Conservation (phyloP, 2,888 invertebrate genomes). For the Diadromus collaris region DNA sequence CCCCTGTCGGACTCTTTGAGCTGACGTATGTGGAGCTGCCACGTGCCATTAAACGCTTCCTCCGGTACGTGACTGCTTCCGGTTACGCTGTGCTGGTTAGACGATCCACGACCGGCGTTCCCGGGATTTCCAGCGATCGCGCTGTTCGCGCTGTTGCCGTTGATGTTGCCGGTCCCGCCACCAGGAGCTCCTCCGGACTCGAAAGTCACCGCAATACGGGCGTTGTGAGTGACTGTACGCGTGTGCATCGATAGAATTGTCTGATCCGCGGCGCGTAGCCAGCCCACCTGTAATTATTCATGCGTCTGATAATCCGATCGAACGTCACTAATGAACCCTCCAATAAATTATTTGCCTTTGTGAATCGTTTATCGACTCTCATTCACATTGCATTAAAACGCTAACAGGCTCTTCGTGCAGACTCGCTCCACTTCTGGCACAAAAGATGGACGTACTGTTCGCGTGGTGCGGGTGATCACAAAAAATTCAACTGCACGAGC, state of each 20-base stretch:
- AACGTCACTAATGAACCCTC: background rate
- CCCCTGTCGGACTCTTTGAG: slow-evolving; percentile 91
- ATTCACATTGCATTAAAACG: background rate
- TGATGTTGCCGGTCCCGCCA: slow-evolving; percentile 90
- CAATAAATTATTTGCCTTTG: background rate
- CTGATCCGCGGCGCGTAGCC: slow-evolving; percentile 94
- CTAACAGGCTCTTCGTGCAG: background rate
- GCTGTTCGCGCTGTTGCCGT: slow-evolving; percentile 90
- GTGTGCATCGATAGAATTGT: slow-evolving; percentile 94
- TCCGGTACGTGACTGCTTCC: slow-evolving; percentile 91
- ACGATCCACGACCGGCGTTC: slow-evolving; percentile 91
- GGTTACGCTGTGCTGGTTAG: slow-evolving; percentile 85
- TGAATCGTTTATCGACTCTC: background rate
- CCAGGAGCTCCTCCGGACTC: slow-evolving; percentile 82
- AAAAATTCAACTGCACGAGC: no score
- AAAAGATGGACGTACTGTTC: no score
- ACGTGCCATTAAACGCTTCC: slow-evolving; percentile 90
- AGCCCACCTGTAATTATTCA: slow-evolving; percentile 87
- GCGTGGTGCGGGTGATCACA: no score
- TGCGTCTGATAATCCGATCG: background rate
- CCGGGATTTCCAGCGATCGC: slow-evolving; percentile 88
- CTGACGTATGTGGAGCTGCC: slow-evolving; percentile 92
- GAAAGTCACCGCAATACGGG: slow-evolving; percentile 90
- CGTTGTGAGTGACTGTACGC: slow-evolving; percentile 91
- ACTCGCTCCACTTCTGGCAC: no score